phyloP scores from a whole-genome alignment of 2,888 invertebrate genomes.

The Amblyjoppa fuscipennis region DNA sequence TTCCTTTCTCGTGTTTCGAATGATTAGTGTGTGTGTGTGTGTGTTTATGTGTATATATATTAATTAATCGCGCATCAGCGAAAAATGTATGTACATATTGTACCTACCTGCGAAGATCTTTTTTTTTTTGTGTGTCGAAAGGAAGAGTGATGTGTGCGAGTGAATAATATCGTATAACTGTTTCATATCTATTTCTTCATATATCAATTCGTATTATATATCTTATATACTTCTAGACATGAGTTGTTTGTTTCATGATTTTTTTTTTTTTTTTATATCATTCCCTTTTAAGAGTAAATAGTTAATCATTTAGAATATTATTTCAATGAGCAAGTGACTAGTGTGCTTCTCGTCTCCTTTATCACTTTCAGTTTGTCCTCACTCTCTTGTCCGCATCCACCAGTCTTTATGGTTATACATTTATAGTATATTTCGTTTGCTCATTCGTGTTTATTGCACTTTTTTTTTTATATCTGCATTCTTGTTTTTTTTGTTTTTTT shows the following conservation, averaged over 20 bases:
- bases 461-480: slow-evolving; percentile 38
- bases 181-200: slow-evolving; percentile 41
- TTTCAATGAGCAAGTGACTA: slow-evolving; percentile 81
- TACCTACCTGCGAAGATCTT: slow-evolving; percentile 58
- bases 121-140: slow-evolving; percentile 39
- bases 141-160: slow-evolving; percentile 49
- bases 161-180: slow-evolving; percentile 52
- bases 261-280: slow-evolving; percentile 62
- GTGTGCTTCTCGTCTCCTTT: slow-evolving; percentile 68
- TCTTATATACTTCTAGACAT: slow-evolving; percentile 74
- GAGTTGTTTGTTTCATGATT: slow-evolving; percentile 11
- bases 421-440: slow-evolving; percentile 43
- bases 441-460: slow-evolving; percentile 27
- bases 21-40: background rate
- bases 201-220: slow-evolving; percentile 50
- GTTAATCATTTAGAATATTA: slow-evolving; percentile 80
- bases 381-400: slow-evolving; percentile 16
- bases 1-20: slow-evolving; percentile 19
- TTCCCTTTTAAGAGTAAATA: slow-evolving; percentile 47
- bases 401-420: slow-evolving; percentile 37
- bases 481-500: slow-evolving; percentile 10
- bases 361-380: slow-evolving; percentile 61
- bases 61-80: slow-evolving; percentile 33
- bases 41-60: background rate
- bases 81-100: slow-evolving; percentile 48